Base-by-base conservation (phyloP, 92 coral and sea anemone genomes). In the Parazoanthus atlanticus region DNA sequence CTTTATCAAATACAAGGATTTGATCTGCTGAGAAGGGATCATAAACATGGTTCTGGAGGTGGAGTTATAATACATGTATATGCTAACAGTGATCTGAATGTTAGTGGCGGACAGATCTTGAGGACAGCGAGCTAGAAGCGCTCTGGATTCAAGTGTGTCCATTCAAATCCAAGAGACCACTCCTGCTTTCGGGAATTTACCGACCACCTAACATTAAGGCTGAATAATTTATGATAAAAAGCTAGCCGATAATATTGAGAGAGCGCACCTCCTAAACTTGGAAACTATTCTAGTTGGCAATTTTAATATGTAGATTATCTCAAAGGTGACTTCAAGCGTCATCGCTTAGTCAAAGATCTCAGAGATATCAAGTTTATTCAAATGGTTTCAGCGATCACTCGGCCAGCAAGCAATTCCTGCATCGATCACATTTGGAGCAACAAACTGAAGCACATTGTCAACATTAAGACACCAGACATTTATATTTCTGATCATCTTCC, bases 401-500 rank as follows among this genome's bases (percentile, higher is more conserved):
- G 86, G 28, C 77, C 86, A 28, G 30, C 33, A 15, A 61, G 86
- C 31, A 19, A 47, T 34, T 6, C 76, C n/a, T 66, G 86, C 31
- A 40, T 83, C 43, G 86, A 89, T 70, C 89, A 89, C 64, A 43
- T 43, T 43, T 43, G 49, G 49, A 43, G 49, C 49, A 43, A 43
- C 49, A 43, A 43, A 43, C 49, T 0, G 9, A 43, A 43, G 49
- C 49, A 43, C 49, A 43, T 43, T 43, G 3, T 34, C 2, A 34
- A 34, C 38, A 34, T 0, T 10, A 43, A 61, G 23, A 72, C 58
- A 7, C 88, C 85, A 32, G 61, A 89, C 25, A 89, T 76, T 84
- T 84, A 77, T 77, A 89, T 89, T 76, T 75, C 84, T 12, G 89
- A 83, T 61, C 77, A 83, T 61, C 67, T 83, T 46, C 86, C 49